Percentiles rank a stretch among this genome's conserved stretches.
Conservation (phyloP, 2,888 invertebrate genomes). For the Dexiosoma caninum region DNA sequence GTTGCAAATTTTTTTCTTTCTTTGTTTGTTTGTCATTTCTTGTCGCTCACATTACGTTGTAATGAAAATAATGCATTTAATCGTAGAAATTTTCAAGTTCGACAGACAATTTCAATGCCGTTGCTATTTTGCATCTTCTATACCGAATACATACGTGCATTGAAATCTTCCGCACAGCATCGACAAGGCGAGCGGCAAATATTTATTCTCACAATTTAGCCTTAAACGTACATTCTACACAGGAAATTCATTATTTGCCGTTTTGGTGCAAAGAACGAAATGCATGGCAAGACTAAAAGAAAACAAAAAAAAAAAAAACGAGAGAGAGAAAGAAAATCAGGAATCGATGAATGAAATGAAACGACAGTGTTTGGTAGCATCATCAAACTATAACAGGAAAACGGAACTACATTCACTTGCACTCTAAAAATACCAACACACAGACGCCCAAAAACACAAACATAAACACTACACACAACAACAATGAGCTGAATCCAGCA, state of each 20-base stretch:
- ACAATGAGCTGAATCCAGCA: background rate
- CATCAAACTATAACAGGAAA: constrained; percentile 60
- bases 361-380: constrained; percentile 42
- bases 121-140: constrained; percentile 65
- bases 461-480: background rate
- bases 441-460: constrained; percentile 7
- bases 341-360: constrained; percentile 27
- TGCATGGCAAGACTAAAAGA: background rate
- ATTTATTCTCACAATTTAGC: constrained; percentile 39
- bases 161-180: constrained; percentile 3
- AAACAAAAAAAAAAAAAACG: constrained; percentile 10
- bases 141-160: constrained; percentile 50
- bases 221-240: constrained; percentile 23
- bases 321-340: constrained; percentile 11
- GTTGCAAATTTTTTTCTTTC: background rate
- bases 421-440: constrained; percentile 44
- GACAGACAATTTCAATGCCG: constrained; percentile 77
- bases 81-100: constrained; percentile 76
- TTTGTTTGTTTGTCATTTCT: constrained; percentile 24
- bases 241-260: constrained; percentile 65
- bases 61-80: constrained; percentile 75
- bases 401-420: constrained; percentile 62
- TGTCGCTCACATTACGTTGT: constrained; percentile 32
- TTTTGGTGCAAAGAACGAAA: constrained; percentile 14
- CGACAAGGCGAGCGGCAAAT: background rate